Evolutionary conservation across 2,113 vertebrate species (phyloP).

Genomic region (Phylloscopus trochilus): DNA sequence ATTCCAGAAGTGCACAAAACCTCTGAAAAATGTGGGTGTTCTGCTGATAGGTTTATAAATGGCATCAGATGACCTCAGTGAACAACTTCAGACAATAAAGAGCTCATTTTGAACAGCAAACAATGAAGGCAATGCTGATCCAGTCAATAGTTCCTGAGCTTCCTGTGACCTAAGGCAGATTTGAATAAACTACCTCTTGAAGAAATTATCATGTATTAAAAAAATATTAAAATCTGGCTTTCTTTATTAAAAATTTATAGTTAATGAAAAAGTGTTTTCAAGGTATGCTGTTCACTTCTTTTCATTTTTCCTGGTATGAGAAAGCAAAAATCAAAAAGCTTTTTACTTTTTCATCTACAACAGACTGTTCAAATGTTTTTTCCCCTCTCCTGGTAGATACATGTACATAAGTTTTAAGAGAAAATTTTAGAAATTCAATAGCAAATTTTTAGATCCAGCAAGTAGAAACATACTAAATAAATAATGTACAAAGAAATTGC

Average conservation of each 20-base stretch:
- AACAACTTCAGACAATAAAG: not conserved
- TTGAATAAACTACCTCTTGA: not conserved
- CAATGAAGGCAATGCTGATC: not conserved
- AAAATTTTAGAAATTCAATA: not conserved
- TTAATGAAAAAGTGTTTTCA: not conserved
- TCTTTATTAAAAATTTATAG: not conserved
- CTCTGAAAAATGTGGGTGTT: not conserved
- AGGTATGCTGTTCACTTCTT: not conserved
- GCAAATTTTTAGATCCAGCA: not conserved
- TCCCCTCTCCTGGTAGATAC: not conserved
- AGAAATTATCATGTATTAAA: not conserved
- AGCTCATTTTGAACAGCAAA: not conserved
- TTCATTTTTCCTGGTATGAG: not conserved
- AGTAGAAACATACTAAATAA: not conserved
- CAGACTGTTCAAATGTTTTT: not conserved
- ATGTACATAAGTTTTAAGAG: not conserved
- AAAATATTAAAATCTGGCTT: not conserved
- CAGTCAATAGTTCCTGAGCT: not conserved
- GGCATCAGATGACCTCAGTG: rapidly evolving
- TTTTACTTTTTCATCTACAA: not conserved
- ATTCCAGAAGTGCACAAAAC: not conserved
- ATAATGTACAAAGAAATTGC: not conserved
- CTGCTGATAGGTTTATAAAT: not conserved
- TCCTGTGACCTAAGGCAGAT: not conserved
- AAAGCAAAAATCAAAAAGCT: not conserved